Evolutionary conservation across 2,113 vertebrate genomes (phyloP).

Genomic region (Brachionichthys hirsutus): DNA sequence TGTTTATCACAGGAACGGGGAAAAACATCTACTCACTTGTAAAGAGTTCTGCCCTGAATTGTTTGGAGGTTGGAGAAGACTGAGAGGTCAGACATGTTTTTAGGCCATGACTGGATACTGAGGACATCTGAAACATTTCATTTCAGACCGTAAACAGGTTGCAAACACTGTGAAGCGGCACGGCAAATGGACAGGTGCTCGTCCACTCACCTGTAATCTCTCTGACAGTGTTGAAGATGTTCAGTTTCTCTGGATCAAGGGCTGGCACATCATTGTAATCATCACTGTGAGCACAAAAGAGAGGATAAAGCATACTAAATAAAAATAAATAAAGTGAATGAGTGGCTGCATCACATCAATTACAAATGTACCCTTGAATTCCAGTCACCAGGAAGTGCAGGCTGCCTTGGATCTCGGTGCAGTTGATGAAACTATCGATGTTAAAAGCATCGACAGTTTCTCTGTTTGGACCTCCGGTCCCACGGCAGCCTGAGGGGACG

Average conservation of each 20-base stretch:
- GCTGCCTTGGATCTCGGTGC: slow-evolving; percentile 92
- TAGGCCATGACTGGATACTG: slow-evolving; percentile 92
- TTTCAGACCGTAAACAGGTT: background rate
- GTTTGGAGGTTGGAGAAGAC: slow-evolving; percentile 92
- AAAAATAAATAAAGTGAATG: background rate
- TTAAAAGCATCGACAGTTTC: slow-evolving; percentile 88
- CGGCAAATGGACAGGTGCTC: background rate
- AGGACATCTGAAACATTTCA: slow-evolving; percentile 86
- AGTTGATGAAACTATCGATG: slow-evolving; percentile 91
- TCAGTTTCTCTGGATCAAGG: slow-evolving; percentile 89
- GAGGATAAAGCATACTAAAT: background rate
- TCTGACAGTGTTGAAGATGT: slow-evolving; percentile 86
- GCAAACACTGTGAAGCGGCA: background rate
- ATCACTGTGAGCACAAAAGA: slow-evolving; percentile 72
- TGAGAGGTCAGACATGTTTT: slow-evolving; percentile 88
- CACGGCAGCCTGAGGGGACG: slow-evolving; percentile 79
- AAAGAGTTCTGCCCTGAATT: slow-evolving; percentile 87
- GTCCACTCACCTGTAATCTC: slow-evolving; percentile 89
- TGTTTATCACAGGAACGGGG: background rate
- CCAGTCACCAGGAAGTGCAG: slow-evolving; percentile 90
- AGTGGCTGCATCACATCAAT: background rate
- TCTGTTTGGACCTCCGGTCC: slow-evolving; percentile 77
- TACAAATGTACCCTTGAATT: slow-evolving; percentile 82
- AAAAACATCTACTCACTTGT: slow-evolving; percentile 78
- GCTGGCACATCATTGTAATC: slow-evolving; percentile 72